Evolutionary conservation across 2,113 vertebrate genomes (phyloP), one percentile per base, ranked within the genome.

Genomic region (Notothenia rossii): DNA sequence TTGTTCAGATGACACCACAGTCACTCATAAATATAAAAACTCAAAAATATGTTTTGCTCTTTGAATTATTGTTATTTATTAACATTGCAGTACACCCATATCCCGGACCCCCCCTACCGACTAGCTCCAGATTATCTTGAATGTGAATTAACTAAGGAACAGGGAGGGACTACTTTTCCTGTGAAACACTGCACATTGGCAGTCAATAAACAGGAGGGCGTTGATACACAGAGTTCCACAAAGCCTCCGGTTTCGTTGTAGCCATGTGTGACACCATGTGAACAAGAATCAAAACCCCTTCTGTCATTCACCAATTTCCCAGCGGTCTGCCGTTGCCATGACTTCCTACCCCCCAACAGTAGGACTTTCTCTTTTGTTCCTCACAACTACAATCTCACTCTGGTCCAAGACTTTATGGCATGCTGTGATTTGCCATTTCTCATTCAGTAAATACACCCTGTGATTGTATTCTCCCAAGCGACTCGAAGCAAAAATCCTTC

Each of bases 271-370:
- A 83, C 76, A 73, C 78, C 82, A 83, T 88, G 86, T 65, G 68
- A 92, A 91, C 82, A 66, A 59, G 81, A 87, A 87, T 79, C 74
- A 83, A 75, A 72, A 75, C 72, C 87, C 83, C 64, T 79, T 78
- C 82, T 81, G 81, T 87, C 84, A 80, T 87, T 86, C 88, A 78
- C 56, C 75, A 77, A 54, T 76, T 70, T 82, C 77, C 62, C 89
- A 84, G 86, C 50, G 10, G 75, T 81, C 70, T 46, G n/a, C 77
- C 10, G 87, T 93, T 84, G 79, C 85, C 84, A 88, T 89, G 88
- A 79, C 89, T 83, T 77, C 90, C 63, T 20, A 29, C 2, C 81
- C 66, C 75, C 66, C 72, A 71, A 66, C 72, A 79, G 74, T 51
- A 65, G 55, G 74, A 84, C 70, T 84, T 82, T 80, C 20, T 72